phyloP scores from a whole-genome alignment of 37 sponge, comb jelly and placozoan genomes.

The Crambe crambe region DNA sequence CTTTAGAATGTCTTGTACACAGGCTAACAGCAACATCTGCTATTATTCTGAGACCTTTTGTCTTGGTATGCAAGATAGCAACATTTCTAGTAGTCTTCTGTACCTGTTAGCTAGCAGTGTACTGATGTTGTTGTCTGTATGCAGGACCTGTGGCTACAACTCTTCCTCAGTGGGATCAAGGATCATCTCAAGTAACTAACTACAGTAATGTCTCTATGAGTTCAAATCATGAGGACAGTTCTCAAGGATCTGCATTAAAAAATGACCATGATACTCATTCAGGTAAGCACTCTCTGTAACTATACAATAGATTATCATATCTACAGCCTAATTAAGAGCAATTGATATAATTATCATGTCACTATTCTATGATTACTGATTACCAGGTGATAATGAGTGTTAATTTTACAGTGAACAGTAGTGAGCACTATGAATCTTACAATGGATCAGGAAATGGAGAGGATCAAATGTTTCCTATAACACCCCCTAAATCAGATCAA shows the following conservation, averaged over 20 bases:
- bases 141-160: not conserved
- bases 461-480: not conserved
- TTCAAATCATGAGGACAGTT: not conserved
- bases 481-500: conserved; percentile 32
- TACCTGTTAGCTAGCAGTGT: no score
- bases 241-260: not conserved
- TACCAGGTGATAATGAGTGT: not conserved
- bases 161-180: not conserved
- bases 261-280: not conserved
- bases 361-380: no score
- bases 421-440: not conserved
- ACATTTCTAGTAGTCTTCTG: not conserved
- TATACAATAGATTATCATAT: no score
- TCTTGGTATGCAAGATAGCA: not conserved
- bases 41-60: not conserved
- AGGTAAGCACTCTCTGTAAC: not conserved
- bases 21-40: not conserved
- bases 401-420: not conserved
- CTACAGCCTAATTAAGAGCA: no score
- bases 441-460: conserved; percentile 6
- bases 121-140: not conserved
- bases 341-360: no score
- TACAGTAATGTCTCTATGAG: not conserved
- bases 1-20: not conserved
- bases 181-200: not conserved